Evolutionary conservation across 2,113 vertebrate genomes (phyloP), one percentile per base, ranked within the genome.

Genomic region (Melozone crissalis): DNA sequence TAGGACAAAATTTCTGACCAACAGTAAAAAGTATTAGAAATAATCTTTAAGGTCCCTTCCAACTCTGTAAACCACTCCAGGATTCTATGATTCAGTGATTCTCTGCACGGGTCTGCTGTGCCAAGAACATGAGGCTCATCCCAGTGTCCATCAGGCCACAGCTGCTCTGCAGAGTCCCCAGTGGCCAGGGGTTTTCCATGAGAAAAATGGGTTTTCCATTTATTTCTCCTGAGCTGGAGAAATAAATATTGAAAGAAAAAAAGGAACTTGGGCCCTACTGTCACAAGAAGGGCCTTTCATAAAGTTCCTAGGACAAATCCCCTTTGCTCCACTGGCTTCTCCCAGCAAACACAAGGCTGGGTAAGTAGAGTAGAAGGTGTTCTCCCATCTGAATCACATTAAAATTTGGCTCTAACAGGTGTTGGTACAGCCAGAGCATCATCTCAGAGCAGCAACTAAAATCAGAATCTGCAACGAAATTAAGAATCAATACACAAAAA

Each of bases 71-170:
- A 20, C 39, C 23, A 15, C 12, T 5, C 39, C 7, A 8, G 39
- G 37, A 6, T 12, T n/a, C 37, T 8, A 0, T 24, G n/a, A 17
- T 4, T 52, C 59, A 51, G 46, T 5, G 62, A 52, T 24, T 52
- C 10, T 47, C 15, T 28, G 37, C 4, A 1, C 3, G 0, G n/a
- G 5, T 27, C 15, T 69, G 27, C 65, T 14, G 3, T 20, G 81
- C 33, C 57, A 16, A 44, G 59, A 54, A 2, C 35, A 3, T 2
- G 49, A 30, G 26, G 33, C 27, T 59, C 35, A 10, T 23, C 3
- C 26, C 1, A 1, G 14, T 27, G 49, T 51, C 24, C 49, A 15
- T 27, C 46, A 12, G 41, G 27, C 11, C 61, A 47, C 54, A 33
- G 44, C 65, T 51, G 58, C 78, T 52, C 19, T 8, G 2, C 62